These are phyloP conservation scores for Cheilosia grossa DNA, from an alignment of 2,888 invertebrate genomes.

Conservation along the genomic window DNA sequence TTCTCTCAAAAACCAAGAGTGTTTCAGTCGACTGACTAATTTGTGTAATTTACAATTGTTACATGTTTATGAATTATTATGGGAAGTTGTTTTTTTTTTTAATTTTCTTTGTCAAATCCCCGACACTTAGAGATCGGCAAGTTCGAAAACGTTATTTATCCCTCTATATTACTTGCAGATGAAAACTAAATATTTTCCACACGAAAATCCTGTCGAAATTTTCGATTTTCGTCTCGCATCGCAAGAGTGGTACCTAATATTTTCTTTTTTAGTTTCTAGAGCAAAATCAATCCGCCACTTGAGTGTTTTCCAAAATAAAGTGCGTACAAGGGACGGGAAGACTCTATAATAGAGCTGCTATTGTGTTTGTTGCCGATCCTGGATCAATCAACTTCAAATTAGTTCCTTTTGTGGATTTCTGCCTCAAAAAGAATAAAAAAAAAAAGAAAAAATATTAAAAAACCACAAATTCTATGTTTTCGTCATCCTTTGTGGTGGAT, in stretches of 20 bases:
- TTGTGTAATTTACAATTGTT: too few relatives aligned
- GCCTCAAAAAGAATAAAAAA: slow-evolving; percentile 17
- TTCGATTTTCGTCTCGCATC: neutral
- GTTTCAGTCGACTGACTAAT: too few relatives aligned
- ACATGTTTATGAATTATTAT: neutral
- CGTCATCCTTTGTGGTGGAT: slow-evolving; percentile 24
- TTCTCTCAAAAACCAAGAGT: too few relatives aligned
- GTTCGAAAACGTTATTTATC: slow-evolving; percentile 11
- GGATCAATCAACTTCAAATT: slow-evolving; percentile 72
- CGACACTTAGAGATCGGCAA: neutral
- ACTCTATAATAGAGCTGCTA: slow-evolving; percentile 30
- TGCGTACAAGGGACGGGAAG: neutral
- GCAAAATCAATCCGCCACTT: slow-evolving; percentile 67
- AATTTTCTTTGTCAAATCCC: neutral
- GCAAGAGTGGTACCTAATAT: neutral
- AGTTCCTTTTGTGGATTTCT: slow-evolving; percentile 62
- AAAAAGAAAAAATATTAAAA: slow-evolving; percentile 37
- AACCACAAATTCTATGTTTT: slow-evolving; percentile 61
- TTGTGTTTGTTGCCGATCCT: slow-evolving; percentile 56
- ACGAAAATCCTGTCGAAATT: slow-evolving; percentile 30
- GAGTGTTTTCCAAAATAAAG: slow-evolving; percentile 5
- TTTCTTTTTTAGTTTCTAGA: slow-evolving; percentile 36
- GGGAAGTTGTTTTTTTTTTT: neutral
- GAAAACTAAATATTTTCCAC: slow-evolving; percentile 48
- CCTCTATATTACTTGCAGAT: slow-evolving; percentile 16